Percentiles rank a stretch among this genome's conserved stretches.
phyloP scores from a whole-genome alignment of 1,140 invertebrate species.

The Neodiprion lecontei region DNA sequence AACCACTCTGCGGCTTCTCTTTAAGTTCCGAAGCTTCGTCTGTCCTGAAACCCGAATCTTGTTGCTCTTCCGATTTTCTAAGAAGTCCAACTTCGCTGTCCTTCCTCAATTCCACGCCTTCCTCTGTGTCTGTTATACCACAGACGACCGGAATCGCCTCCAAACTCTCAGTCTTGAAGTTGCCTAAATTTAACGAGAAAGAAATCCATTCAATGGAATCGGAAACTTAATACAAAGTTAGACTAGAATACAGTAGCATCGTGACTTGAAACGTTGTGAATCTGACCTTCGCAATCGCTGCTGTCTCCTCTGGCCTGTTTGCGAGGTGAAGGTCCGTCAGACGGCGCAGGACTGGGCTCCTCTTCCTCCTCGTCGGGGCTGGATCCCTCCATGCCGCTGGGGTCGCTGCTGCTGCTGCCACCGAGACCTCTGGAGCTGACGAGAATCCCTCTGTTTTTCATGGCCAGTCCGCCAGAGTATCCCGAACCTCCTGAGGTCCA shows the following conservation, averaged over 20 bases:
- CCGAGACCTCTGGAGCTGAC: conserved; percentile 41
- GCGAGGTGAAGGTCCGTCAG: conserved; percentile 60
- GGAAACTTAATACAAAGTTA: conserved; percentile 13
- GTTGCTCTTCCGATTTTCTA: conserved; percentile 44
- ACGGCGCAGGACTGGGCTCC: conserved; percentile 54
- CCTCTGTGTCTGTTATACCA: conserved; percentile 50
- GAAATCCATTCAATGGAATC: conserved; percentile 13
- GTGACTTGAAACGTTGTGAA: background rate
- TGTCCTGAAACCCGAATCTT: conserved; percentile 13
- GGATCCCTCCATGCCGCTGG: conserved; percentile 76
- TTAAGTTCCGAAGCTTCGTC: conserved; percentile 19
- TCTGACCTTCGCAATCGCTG: conserved; percentile 47
- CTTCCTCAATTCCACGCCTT: conserved; percentile 46
- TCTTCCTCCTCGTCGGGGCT: conserved; percentile 77
- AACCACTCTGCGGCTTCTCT: conserved; percentile 43
- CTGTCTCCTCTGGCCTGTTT: conserved; percentile 55
- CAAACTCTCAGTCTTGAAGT: conserved; percentile 58
- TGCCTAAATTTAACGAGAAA: conserved; percentile 35
- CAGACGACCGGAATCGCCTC: conserved; percentile 55
- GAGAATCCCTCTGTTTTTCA: conserved; percentile 54
- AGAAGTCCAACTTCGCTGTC: conserved; percentile 54
- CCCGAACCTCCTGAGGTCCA: conserved; percentile 78
- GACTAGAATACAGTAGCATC: conserved; percentile 3
- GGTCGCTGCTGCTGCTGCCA: conserved; percentile 63
- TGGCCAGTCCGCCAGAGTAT: conserved; percentile 55